phyloP scores from a whole-genome alignment of 1,140 invertebrate species.

The Dryas iulia region DNA sequence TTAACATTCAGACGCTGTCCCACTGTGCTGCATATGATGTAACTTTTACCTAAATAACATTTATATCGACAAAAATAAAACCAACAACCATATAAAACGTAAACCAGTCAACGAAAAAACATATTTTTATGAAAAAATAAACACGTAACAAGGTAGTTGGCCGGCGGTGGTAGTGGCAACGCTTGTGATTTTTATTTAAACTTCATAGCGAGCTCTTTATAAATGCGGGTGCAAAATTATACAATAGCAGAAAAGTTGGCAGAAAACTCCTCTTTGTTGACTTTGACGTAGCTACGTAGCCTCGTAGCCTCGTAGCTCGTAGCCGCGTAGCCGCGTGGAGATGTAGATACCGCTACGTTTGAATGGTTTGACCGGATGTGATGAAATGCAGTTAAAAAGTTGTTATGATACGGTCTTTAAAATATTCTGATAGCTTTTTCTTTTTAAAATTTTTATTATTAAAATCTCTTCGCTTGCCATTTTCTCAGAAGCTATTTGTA shows the following conservation, averaged over 20 bases:
- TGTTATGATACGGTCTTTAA: background rate
- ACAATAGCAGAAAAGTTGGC: slow-evolving; percentile 1
- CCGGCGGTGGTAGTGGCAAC: background rate
- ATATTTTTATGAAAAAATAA: too few species aligned
- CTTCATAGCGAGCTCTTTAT: background rate
- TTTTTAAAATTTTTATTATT: background rate
- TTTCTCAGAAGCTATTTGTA: too few species aligned
- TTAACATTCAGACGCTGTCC: too few species aligned
- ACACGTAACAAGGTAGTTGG: background rate
- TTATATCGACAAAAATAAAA: too few species aligned
- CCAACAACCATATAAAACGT: too few species aligned
- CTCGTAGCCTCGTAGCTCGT: background rate
- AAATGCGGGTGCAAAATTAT: slow-evolving; percentile 1
- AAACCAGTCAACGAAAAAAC: too few species aligned
- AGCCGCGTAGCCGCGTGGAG: background rate
- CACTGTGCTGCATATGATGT: too few species aligned
- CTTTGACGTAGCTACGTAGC: background rate
- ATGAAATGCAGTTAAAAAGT: background rate
- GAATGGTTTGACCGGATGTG: slow-evolving; percentile 1
- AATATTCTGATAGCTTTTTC: background rate
- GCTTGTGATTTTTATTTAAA: background rate
- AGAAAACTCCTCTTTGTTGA: background rate
- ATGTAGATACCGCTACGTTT: slow-evolving; percentile 4
- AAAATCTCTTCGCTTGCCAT: too few species aligned
- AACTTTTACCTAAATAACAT: too few species aligned